Conservation (phyloP, 2,888 invertebrate species). For the Drosophila diplacantha region DNA sequence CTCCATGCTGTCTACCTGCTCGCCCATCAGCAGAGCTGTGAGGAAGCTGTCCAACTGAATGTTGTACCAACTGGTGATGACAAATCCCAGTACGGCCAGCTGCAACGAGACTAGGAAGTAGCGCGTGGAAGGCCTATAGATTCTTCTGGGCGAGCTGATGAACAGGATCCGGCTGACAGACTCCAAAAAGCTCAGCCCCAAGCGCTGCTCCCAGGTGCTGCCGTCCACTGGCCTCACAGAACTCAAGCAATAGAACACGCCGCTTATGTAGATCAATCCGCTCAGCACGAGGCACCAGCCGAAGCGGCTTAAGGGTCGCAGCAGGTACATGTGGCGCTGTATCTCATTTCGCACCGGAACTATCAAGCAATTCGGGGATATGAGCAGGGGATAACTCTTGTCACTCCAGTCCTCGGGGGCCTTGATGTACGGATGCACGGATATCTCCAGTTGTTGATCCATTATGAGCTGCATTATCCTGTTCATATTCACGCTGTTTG, state of each 20-base stretch:
- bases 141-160: conserved; percentile 9
- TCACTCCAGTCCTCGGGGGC: conserved; percentile 45
- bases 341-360: conserved; percentile 68
- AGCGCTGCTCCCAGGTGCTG: conserved; percentile 2
- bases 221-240: conserved; percentile 6
- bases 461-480: conserved; percentile 48
- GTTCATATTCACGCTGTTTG: conserved; percentile 62
- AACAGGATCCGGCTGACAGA: conserved; percentile 10
- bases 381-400: conserved; percentile 64
- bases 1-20: conserved; percentile 67
- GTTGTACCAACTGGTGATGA: conserved; percentile 62
- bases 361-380: conserved; percentile 63
- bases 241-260: conserved; percentile 42
- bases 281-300: conserved; percentile 56
- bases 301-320: conserved; percentile 58
- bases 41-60: conserved; percentile 66
- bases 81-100: conserved; percentile 54
- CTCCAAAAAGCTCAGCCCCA: conserved; percentile 16
- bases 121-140: conserved; percentile 36
- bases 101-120: conserved; percentile 50
- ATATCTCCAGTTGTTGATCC: conserved; percentile 53
- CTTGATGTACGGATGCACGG: conserved; percentile 61
- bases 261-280: conserved; percentile 41
- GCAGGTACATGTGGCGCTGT: conserved; percentile 64
- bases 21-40: conserved; percentile 60